These are phyloP conservation scores for Stenolophus ochropezus DNA, from an alignment of 2,888 invertebrate genomes.

Conservation along the genomic window DNA sequence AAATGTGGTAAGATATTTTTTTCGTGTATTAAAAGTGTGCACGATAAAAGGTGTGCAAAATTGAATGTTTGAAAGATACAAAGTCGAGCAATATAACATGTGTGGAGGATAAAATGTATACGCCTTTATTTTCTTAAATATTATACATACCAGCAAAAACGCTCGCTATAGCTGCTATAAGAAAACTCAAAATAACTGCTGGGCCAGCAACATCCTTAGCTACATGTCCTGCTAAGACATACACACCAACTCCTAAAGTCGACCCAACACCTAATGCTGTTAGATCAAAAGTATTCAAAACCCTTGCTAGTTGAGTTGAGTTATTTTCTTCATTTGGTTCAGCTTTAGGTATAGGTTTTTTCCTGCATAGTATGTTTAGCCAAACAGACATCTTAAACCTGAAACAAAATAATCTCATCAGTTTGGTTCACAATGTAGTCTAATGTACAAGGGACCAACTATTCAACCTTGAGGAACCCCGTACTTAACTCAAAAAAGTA, in stretches of 20 bases:
- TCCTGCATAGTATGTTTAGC: constrained; percentile 69
- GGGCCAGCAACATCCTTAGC: constrained; percentile 89
- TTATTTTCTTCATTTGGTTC: neutral
- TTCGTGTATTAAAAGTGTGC: too few species aligned
- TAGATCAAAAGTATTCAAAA: constrained; percentile 86
- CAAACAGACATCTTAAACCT: constrained; percentile 68
- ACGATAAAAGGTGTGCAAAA: too few species aligned
- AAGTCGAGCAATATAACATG: too few species aligned
- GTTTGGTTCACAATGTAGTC: neutral
- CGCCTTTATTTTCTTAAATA: too few species aligned
- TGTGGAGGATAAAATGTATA: too few species aligned
- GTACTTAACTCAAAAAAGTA: too few species aligned
- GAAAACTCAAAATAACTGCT: constrained; percentile 88
- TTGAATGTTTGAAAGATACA: too few species aligned
- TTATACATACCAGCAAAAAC: constrained; percentile 90
- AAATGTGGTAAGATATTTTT: too few species aligned
- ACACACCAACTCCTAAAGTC: constrained; percentile 92
- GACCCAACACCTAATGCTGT: constrained; percentile 89
- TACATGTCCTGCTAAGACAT: constrained; percentile 90
- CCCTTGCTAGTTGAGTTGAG: constrained; percentile 77
- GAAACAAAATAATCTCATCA: too few species aligned
- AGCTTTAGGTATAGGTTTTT: constrained; percentile 66
- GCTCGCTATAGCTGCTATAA: constrained; percentile 91
- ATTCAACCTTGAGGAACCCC: too few species aligned
- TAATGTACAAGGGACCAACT: too few species aligned